Percentiles rank a stretch among this genome's conserved stretches.
These are phyloP conservation scores for Anoncus sp. DNA, from an alignment of 2,888 invertebrate genomes.

Conservation along the genomic window DNA sequence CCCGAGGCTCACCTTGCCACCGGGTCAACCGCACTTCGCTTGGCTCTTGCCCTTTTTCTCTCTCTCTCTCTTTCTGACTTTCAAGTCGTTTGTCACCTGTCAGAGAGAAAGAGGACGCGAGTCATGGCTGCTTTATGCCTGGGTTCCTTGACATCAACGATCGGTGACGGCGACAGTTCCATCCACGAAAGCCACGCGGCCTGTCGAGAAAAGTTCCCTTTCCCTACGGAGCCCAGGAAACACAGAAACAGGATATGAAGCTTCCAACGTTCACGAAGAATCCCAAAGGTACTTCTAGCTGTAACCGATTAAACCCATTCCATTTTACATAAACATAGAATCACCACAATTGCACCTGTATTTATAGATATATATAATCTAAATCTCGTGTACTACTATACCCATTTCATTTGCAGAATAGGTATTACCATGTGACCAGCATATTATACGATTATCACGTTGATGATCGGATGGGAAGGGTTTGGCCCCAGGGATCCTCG, in stretches of 20 bases:
- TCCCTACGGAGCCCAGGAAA: constrained; percentile 1
- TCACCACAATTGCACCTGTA: constrained; percentile 20
- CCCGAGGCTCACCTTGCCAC: constrained; percentile 57
- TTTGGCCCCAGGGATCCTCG: constrained; percentile 60
- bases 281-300: neutral
- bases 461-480: constrained; percentile 77
- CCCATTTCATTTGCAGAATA: constrained; percentile 24
- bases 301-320: neutral
- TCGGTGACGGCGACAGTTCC: constrained; percentile 47
- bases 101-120: constrained; percentile 22
- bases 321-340: constrained; percentile 1
- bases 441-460: constrained; percentile 73
- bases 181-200: constrained; percentile 16
- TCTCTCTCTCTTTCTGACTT: constrained; percentile 26
- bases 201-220: constrained; percentile 39
- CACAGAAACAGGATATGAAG: constrained; percentile 25
- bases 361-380: too few relatives aligned
- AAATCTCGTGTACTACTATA: constrained; percentile 22
- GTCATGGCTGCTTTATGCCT: constrained; percentile 35
- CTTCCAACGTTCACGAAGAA: constrained; percentile 11
- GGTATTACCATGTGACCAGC: constrained; percentile 47
- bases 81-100: constrained; percentile 68
- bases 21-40: constrained; percentile 46
- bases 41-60: constrained; percentile 22
- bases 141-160: constrained; percentile 42